Percentiles rank a stretch among this genome's conserved stretches.
Evolutionary conservation across 35 echinoderm and acorn worm genomes (phyloP).

Genomic region (Acanthaster planci): DNA sequence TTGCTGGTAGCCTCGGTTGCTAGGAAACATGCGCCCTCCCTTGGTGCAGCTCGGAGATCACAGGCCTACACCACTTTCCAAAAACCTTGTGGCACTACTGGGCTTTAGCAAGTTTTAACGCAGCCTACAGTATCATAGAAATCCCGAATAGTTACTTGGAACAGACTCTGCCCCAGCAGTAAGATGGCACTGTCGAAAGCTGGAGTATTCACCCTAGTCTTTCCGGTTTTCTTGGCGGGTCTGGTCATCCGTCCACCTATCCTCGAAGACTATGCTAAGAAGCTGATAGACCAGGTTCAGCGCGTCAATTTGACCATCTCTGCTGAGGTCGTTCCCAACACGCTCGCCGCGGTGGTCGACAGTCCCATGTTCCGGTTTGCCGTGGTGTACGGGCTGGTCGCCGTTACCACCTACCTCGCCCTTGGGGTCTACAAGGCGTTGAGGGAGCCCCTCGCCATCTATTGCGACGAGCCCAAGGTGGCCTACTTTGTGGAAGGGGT

Average conservation of each 20-base stretch:
- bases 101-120: no score
- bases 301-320: background rate
- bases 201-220: background rate
- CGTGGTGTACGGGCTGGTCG: background rate
- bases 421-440: background rate
- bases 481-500: background rate
- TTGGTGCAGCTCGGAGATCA: no score
- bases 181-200: background rate
- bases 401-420: background rate
- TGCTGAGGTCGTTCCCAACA: background rate
- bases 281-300: background rate
- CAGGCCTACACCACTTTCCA: no score
- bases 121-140: no score
- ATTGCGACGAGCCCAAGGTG: background rate
- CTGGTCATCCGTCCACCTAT: background rate
- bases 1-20: no score
- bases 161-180: no score
- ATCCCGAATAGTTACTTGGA: no score
- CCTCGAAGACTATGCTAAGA: background rate
- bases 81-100: no score
- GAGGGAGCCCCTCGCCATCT: background rate
- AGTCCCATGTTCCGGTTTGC: background rate
- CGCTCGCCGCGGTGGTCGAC: background rate
- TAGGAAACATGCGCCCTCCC: no score
- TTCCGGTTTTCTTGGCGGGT: conserved; percentile 3